Evolutionary conservation across 2,888 invertebrate species (phyloP).

Genomic region (Rhagonycha fulva): DNA sequence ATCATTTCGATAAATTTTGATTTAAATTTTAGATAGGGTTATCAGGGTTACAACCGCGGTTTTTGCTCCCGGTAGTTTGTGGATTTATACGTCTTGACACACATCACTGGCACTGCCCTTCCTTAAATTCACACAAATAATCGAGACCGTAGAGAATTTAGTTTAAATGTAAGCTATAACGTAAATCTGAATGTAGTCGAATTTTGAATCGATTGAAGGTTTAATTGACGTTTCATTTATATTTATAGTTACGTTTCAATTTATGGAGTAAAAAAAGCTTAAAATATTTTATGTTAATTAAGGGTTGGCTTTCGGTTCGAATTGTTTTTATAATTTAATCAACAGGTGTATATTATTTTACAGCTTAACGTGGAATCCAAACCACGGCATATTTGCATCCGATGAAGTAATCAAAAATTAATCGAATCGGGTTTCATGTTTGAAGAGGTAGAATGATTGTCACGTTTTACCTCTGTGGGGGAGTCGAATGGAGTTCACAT

Average conservation of each 20-base stretch:
- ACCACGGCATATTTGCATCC: too few relatives aligned
- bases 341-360: too few relatives aligned
- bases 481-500: too few relatives aligned
- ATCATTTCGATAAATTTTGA: too few relatives aligned
- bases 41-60: too few relatives aligned
- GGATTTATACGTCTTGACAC: neutral
- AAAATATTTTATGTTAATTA: neutral
- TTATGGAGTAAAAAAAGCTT: neutral
- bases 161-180: neutral
- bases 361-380: too few relatives aligned
- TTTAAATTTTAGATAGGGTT: too few relatives aligned
- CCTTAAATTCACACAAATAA: neutral
- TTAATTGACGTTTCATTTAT: neutral
- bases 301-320: neutral
- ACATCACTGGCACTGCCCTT: neutral
- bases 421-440: too few relatives aligned
- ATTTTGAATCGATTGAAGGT: neutral
- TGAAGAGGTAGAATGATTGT: too few relatives aligned
- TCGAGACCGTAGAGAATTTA: neutral
- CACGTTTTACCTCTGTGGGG: too few relatives aligned
- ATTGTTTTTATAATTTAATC: too few relatives aligned
- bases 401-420: too few relatives aligned
- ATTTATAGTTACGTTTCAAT: neutral
- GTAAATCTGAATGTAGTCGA: neutral
- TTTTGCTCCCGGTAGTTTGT: neutral